These are phyloP conservation scores for Temnothorax unifasciatus DNA, from an alignment of 2,888 invertebrate species.

Conservation along the genomic window DNA sequence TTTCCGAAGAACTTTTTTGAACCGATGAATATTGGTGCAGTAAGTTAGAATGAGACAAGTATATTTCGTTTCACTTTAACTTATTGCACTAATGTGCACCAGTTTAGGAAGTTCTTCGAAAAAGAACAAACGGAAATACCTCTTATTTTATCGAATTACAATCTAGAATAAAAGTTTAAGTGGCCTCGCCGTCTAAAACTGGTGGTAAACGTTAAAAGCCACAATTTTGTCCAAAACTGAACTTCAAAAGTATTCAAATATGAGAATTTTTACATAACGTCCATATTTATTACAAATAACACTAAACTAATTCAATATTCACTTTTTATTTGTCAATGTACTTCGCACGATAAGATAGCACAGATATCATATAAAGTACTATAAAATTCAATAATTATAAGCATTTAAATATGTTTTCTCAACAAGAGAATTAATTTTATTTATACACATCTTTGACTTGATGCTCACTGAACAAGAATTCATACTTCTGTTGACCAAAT, in stretches of 20 bases:
- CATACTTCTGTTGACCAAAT: slow-evolving; percentile 61
- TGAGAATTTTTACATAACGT: background rate
- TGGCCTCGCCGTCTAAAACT: background rate
- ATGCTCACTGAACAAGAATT: slow-evolving; percentile 36
- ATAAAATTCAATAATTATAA: slow-evolving; percentile 34
- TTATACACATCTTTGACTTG: slow-evolving; percentile 40
- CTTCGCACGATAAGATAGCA: background rate
- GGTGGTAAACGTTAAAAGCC: background rate
- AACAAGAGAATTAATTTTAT: slow-evolving; percentile 50
- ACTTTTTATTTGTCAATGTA: slow-evolving; percentile 15
- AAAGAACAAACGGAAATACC: background rate
- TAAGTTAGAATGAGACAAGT: too few relatives aligned
- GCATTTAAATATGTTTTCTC: slow-evolving; percentile 10
- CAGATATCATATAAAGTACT: slow-evolving; percentile 1
- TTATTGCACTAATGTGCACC: too few relatives aligned
- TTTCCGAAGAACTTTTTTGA: too few relatives aligned
- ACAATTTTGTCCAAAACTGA: background rate
- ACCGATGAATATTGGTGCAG: too few relatives aligned
- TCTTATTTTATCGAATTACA: slow-evolving; percentile 58
- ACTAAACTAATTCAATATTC: slow-evolving; percentile 12
- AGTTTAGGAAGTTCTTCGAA: too few relatives aligned
- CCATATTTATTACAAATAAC: background rate
- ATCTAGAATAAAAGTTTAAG: slow-evolving; percentile 75
- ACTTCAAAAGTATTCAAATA: background rate
- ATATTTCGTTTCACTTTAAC: too few relatives aligned